Base-by-base conservation (phyloP, 2,113 vertebrate species). In the Equus quagga region DNA sequence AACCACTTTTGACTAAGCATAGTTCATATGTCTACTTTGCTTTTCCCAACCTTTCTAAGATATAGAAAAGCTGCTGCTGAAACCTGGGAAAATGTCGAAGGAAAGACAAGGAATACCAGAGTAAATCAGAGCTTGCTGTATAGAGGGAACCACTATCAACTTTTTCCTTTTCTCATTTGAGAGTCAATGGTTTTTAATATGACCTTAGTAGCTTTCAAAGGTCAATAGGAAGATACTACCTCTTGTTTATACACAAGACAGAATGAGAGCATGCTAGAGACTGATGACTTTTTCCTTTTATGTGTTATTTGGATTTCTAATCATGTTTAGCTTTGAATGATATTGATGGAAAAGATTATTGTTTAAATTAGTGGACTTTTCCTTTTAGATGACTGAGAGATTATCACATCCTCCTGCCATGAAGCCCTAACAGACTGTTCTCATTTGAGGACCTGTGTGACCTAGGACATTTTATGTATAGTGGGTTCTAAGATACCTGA, bases 401-500 rank as follows among this genome's bases (percentile, higher is more conserved):
- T 94, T 81, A 91, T 94, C 41, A 19, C n/a, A 75, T 1, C 23
- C 5, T 69, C 19, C 75, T 84, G 24, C 49, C 78, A 4, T 92
- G 75, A 51, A 96, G 60, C 49, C 56, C 96, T 95, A 95, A 64
- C 67, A 92, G 58, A 67, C 64, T 91, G 36, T 94, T 89, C 56
- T 87, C 24, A 70, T 94, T 93, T 81, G 62, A 91, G 79, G 54
- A 95, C 36, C n/a, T 93, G 14, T 72, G 78, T 97, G 87, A 97
- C 91, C 49, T 80, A 97, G 96, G 87, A 56, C 92, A 83, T 93
- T 95, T 93, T 90, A 26, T 19, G 18, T 92, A 18, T 76, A 97
- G 31, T 96, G 82, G 83, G 85, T 82, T 78, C 82, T 70, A 64
- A 86, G 86, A 81, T 76, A 15, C 51, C 13, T 54, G 51, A 54